Conservation (phyloP, 2,888 invertebrate genomes). For the Nemoura dubitans region DNA sequence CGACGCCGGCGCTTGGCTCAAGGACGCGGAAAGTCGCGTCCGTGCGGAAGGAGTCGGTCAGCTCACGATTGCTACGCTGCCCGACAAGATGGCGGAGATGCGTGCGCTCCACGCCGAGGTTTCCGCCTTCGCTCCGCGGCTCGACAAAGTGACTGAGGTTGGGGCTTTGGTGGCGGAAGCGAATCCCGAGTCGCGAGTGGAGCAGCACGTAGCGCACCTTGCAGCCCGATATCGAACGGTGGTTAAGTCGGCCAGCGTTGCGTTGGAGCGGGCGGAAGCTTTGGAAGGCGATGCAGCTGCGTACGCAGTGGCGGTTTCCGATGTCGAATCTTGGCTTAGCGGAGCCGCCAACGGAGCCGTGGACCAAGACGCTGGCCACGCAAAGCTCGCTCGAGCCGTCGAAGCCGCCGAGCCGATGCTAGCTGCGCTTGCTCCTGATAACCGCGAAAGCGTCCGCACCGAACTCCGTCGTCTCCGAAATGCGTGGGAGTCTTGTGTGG, state of each 20-base stretch:
- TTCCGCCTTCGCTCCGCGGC: slow-evolving; percentile 69
- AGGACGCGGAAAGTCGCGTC: slow-evolving; percentile 79
- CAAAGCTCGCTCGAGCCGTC: slow-evolving; percentile 64
- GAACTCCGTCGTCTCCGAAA: slow-evolving; percentile 83
- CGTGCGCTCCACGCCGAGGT: slow-evolving; percentile 71
- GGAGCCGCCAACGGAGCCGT: slow-evolving; percentile 69
- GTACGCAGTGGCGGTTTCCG: slow-evolving; percentile 72
- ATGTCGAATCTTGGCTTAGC: slow-evolving; percentile 82
- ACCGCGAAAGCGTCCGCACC: slow-evolving; percentile 83
- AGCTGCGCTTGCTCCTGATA: slow-evolving; percentile 85
- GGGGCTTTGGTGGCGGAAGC: slow-evolving; percentile 77
- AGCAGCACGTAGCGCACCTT: slow-evolving; percentile 82
- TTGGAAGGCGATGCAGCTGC: slow-evolving; percentile 75
- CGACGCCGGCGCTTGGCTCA: slow-evolving; percentile 77
- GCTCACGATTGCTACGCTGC: slow-evolving; percentile 73
- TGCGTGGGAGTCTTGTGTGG: slow-evolving; percentile 84
- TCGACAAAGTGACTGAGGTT: slow-evolving; percentile 72
- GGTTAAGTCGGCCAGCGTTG: slow-evolving; percentile 73
- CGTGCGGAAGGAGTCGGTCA: slow-evolving; percentile 78
- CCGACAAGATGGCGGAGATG: slow-evolving; percentile 75
- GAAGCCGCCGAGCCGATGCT: slow-evolving; percentile 90
- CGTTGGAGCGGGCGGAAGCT: slow-evolving; percentile 76
- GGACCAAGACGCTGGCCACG: slow-evolving; percentile 52
- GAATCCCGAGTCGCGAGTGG: slow-evolving; percentile 84
- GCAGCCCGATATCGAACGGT: slow-evolving; percentile 79